phyloP scores from a whole-genome alignment of 2,113 vertebrate species.

The Poeciliopsis retropinna region DNA sequence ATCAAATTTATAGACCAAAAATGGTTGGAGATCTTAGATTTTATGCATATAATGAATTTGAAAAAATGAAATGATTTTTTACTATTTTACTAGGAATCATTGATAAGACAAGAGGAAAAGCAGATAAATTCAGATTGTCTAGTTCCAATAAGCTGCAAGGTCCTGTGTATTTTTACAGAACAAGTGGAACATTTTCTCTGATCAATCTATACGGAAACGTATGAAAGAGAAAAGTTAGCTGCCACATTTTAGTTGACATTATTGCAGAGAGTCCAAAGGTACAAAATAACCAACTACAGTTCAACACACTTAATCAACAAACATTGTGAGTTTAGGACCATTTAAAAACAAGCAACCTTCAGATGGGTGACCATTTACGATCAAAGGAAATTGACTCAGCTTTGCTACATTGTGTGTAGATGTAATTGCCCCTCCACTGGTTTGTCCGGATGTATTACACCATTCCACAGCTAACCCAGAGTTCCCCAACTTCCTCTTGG shows the following conservation, averaged over 20 bases:
- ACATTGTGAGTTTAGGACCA: background rate
- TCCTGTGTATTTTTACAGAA: background rate
- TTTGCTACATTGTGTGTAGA: constrained; percentile 17
- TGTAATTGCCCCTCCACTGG: constrained; percentile 9
- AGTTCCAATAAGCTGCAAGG: background rate
- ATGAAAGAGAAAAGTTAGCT: background rate
- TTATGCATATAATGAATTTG: background rate
- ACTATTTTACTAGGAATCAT: background rate
- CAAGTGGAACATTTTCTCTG: background rate
- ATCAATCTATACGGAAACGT: background rate
- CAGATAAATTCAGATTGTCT: background rate
- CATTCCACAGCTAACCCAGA: constrained; percentile 10
- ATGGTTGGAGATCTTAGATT: background rate
- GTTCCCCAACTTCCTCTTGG: constrained; percentile 17
- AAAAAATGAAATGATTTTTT: background rate
- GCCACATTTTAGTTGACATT: constrained; percentile 1
- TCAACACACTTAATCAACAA: constrained; percentile 13
- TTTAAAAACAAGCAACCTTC: constrained; percentile 2
- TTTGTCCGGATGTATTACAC: background rate
- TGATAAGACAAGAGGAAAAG: background rate
- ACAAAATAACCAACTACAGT: background rate
- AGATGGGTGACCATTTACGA: background rate
- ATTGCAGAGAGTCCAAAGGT: constrained; percentile 1
- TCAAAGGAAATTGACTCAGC: constrained; percentile 34
- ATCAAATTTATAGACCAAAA: background rate